phyloP scores from a whole-genome alignment of 1,140 invertebrate species.

The Amphibalanus amphitrite region DNA sequence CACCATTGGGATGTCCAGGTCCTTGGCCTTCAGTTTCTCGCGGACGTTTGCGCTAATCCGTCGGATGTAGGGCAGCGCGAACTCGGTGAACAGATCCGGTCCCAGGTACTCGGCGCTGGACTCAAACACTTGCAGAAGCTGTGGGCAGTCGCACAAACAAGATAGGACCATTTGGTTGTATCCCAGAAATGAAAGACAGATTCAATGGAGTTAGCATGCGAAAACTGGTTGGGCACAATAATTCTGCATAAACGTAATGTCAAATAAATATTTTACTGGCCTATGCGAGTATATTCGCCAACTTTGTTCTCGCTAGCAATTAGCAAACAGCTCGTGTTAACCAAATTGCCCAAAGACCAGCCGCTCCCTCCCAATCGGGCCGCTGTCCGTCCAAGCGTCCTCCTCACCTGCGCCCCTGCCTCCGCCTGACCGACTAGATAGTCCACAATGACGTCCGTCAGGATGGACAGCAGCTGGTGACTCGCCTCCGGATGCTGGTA shows the following conservation, averaged over 20 bases:
- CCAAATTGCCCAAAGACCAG: no score
- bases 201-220: no score
- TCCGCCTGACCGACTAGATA: conserved; percentile 79
- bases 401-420: conserved; percentile 54
- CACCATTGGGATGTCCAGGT: conserved; percentile 69
- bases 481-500: conserved; percentile 61
- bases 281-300: no score
- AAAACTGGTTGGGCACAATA: no score
- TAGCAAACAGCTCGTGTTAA: no score
- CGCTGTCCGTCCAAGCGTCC: neutral
- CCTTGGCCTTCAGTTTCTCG: conserved; percentile 38
- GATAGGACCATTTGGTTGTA: no score
- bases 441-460: conserved; percentile 69
- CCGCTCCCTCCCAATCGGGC: neutral
- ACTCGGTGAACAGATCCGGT: conserved; percentile 54
- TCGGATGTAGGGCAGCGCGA: conserved; percentile 55
- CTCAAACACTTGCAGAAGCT: conserved; percentile 86
- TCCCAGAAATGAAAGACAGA: no score
- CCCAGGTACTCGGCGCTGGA: conserved; percentile 81
- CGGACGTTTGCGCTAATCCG: conserved; percentile 54
- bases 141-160: no score
- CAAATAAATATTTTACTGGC: no score
- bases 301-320: no score
- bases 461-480: conserved; percentile 51
- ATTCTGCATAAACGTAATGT: no score